A percentile compares a stretch with the other conserved stretches of the same genome.
These are phyloP conservation scores for Tetragonisca angustula DNA, from an alignment of 2,888 invertebrate species.

Conservation along the genomic window DNA sequence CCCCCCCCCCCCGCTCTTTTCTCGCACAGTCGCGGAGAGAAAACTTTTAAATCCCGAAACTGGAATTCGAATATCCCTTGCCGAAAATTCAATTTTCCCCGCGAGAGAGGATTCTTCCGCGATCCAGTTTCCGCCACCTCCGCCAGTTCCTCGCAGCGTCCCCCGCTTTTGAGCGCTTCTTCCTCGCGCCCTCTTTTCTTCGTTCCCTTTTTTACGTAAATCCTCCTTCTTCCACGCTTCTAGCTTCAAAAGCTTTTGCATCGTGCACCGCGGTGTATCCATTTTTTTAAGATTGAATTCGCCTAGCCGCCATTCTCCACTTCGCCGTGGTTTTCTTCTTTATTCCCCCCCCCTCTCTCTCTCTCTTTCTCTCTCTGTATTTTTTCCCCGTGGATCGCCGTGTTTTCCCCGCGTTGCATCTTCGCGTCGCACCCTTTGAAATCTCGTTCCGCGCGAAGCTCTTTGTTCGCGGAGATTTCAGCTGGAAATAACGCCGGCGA, in stretches of 20 bases:
- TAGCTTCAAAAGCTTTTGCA: constrained; percentile 51
- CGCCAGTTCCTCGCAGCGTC: neutral
- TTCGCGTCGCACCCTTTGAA: constrained; percentile 41
- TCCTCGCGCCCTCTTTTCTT: neutral
- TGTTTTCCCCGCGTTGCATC: constrained; percentile 26
- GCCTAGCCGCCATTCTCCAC: constrained; percentile 6
- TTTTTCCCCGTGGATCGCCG: neutral
- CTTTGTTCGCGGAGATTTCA: constrained; percentile 36
- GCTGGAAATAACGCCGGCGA: constrained; percentile 29
- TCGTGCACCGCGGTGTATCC: constrained; percentile 52
- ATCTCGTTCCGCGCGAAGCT: constrained; percentile 35
- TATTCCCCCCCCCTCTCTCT: neutral
- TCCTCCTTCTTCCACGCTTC: constrained; percentile 4
- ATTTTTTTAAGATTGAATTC: constrained; percentile 58
- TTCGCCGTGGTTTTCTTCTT: constrained; percentile 4
- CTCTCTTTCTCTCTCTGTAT: neutral
- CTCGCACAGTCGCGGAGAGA: neutral
- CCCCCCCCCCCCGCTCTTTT: neutral
- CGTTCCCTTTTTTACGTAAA: neutral
- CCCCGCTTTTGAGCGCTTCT: constrained; percentile 1
- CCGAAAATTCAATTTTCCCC: constrained; percentile 34
- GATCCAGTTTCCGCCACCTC: neutral
- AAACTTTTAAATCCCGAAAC: constrained; percentile 15
- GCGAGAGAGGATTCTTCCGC: constrained; percentile 26
- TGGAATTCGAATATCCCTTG: constrained; percentile 32